These are phyloP conservation scores for Xiphophorus birchmanni DNA, from an alignment of 2,797 vertebrate genomes.

Conservation along the genomic window DNA sequence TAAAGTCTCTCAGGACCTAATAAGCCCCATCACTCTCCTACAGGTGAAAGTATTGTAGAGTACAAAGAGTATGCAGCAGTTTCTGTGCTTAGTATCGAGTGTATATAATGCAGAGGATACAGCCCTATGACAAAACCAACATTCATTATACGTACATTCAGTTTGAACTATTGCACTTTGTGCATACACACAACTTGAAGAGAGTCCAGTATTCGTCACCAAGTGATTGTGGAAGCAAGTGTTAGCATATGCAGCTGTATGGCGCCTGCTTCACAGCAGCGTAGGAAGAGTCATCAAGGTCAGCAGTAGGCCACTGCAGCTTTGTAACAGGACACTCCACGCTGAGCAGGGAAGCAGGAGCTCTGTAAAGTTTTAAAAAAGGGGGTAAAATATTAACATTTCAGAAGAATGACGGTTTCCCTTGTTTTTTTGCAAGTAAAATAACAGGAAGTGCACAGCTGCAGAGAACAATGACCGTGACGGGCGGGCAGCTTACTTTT, in stretches of 20 bases:
- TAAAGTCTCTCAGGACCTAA: conserved; percentile 21
- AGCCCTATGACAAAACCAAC: conserved; percentile 56
- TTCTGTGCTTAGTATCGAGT: conserved; percentile 59
- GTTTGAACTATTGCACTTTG: conserved; percentile 56
- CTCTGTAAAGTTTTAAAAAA: conserved; percentile 50
- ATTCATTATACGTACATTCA: conserved; percentile 47
- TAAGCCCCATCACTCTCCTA: conserved; percentile 27
- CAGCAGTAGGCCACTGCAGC: conserved; percentile 71
- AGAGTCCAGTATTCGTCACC: conserved; percentile 42
- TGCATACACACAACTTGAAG: conserved; percentile 56
- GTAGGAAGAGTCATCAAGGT: conserved; percentile 71
- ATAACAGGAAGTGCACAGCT: conserved; percentile 21
- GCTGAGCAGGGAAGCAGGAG: conserved; percentile 74
- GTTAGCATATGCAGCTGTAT: conserved; percentile 52
- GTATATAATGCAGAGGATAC: conserved; percentile 58
- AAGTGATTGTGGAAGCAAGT: conserved; percentile 46
- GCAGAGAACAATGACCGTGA: not conserved
- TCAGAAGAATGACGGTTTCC: conserved; percentile 5
- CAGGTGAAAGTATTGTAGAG: conserved; percentile 38
- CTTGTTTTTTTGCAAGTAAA: conserved; percentile 7
- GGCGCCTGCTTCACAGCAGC: conserved; percentile 60
- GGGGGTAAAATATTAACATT: conserved; percentile 25
- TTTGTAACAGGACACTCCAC: conserved; percentile 74
- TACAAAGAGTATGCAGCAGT: conserved; percentile 55
- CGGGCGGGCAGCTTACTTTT: conserved; percentile 71